Evolutionary conservation across 2,888 invertebrate genomes (phyloP).

Genomic region (Pecten maximus): DNA sequence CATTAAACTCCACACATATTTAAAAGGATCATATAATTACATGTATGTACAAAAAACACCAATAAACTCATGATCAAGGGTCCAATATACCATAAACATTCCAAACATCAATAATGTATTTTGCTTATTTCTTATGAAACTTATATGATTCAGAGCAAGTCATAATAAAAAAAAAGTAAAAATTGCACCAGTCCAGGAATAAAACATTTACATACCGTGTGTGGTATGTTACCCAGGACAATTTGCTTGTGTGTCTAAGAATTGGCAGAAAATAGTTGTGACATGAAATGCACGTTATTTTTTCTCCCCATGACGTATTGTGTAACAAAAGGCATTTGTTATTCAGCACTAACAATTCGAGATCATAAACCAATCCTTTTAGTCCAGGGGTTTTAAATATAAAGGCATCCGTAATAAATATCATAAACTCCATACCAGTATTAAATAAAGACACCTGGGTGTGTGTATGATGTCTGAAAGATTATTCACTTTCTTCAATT

Average conservation of each 20-base stretch:
- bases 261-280: background rate
- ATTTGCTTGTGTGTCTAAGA: background rate
- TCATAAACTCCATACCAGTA: background rate
- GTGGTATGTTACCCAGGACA: background rate
- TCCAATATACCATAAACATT: no score
- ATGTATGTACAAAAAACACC: background rate
- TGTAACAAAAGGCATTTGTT: conserved; percentile 3
- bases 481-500: background rate
- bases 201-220: background rate
- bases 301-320: background rate
- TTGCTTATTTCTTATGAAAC: no score
- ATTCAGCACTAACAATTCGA: background rate
- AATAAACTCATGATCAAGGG: no score
- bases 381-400: background rate
- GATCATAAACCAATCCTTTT: background rate
- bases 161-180: no score
- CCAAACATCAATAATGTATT: no score
- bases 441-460: no score
- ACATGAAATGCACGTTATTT: background rate
- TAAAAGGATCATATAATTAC: background rate
- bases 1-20: background rate
- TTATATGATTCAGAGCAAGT: background rate
- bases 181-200: background rate
- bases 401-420: background rate
- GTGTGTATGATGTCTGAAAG: background rate